Base-by-base conservation (phyloP, 2,113 vertebrate species). In the Vombatus ursinus region DNA sequence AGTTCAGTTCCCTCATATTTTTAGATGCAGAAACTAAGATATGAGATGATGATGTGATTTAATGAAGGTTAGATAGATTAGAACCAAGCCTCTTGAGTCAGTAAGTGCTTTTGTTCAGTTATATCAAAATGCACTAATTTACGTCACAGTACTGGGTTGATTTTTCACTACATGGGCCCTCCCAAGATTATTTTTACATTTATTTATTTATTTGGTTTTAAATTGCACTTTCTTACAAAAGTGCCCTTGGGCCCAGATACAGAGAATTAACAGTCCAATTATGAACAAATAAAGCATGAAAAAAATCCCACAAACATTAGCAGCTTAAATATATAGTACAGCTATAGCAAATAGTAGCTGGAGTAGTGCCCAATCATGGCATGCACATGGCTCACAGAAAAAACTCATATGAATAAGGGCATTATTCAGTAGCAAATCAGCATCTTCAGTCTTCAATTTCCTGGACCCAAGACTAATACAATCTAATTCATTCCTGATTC, bases 181-280 rank as follows among this genome's bases (percentile, higher is more conserved):
- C 48, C 47, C 89, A 49, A 90, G 44, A 90, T 90, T 90, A 25
- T 90, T 90, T 90, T 47, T 90, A 90, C 47, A 49, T 28, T 48
- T 90, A 90, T 90, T 90, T 90, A 90, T 90, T 90, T 90, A 90
- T 90, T 90, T 90, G 47, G 48, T 90, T 90, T 90, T 49, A 48
- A 49, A 90, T 49, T 90, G 89, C 47, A 28, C 25, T 47, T 47
- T 90, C 14, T 37, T 49, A 49, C 47, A 47, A 90, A 90, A 90
- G 26, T 49, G 47, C 47, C 89, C 44, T 49, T 25, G 25, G 89
- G 47, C 25, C 44, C 89, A 90, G 48, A 25, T 48, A 24, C 44
- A 49, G 48, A 90, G 31, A 49, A 90, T 90, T 47, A 90, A 90
- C 47, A 49, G 44, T 8, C 26, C 44, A 49, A 90, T 90, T 90